Evolutionary conservation across 2,797 vertebrate genomes (phyloP), one percentile per base, ranked within the genome.

Genomic region (Xiphophorus birchmanni): DNA sequence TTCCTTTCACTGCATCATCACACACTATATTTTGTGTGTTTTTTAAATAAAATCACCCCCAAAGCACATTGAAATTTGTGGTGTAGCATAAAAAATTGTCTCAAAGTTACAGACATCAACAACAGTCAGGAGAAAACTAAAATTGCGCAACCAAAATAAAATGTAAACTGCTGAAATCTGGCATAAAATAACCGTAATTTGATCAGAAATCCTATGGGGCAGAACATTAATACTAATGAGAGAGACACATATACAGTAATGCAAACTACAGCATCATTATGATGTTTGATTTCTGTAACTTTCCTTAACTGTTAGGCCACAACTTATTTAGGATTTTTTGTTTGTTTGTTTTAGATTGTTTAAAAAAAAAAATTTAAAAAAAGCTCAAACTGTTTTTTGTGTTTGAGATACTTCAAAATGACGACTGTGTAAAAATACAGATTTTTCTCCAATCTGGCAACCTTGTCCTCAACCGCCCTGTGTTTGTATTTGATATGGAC

Each of bases 391-490:
- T 23, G 21, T 42, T 42, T 0, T 11, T 2, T 40, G 21, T 23
- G 37, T 26, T 26, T 69, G 35, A 67, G 63, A 69, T 13, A 23
- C 8, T 44, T 71, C 23, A n/a, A 44, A 44, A 44, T 7, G 15
- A 45, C 13, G 13, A 47, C 17, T 13, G 44, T 42, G 32, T 47
- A 54, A 67, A 0, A 45, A 35, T 11, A 5, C 45, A 7, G 1
- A 5, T 78, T 82, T 82, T 1, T 18, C 0, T 76, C 76, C 32
- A 80, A 92, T 42, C 50, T 91, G 90, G 90, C 90, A 91, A 87
- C 89, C 80, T 26, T 0, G 0, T 1, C 0, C 42, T 56, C 17
- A 47, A 5, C 50, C 21, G 37, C 75, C 44, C 73, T 78, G 54
- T 26, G 12, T 44, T 84, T 75, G 63, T 58, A 80, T 88, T 88